Conservation (phyloP, 2,113 vertebrate genomes). For the Percopsis transmontana region DNA sequence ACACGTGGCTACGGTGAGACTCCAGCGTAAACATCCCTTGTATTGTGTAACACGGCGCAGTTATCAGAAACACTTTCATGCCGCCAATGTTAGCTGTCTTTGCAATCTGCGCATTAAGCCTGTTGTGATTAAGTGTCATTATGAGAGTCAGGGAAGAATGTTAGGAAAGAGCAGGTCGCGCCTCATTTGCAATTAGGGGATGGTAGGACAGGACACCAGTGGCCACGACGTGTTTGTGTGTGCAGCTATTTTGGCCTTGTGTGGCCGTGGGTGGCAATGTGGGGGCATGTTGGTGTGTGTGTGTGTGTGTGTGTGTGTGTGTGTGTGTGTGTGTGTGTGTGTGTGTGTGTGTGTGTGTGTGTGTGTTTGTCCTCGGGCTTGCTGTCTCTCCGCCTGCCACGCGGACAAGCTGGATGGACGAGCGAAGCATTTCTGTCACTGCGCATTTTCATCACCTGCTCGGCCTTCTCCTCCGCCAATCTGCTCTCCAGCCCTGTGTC, state of each 20-base stretch:
- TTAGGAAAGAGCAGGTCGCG: slow-evolving; percentile 35
- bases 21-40: slow-evolving; percentile 17
- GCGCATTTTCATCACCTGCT: slow-evolving; percentile 63
- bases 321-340: slow-evolving; percentile 10
- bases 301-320: slow-evolving; percentile 13
- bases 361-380: slow-evolving; percentile 47
- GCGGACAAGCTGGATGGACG: slow-evolving; percentile 61
- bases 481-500: slow-evolving; percentile 42
- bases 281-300: background rate
- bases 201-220: slow-evolving; percentile 47
- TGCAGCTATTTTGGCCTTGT: background rate
- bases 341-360: slow-evolving; percentile 28
- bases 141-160: slow-evolving; percentile 22
- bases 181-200: slow-evolving; percentile 51
- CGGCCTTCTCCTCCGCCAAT: slow-evolving; percentile 57
- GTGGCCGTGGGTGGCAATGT: background rate
- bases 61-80: slow-evolving; percentile 49
- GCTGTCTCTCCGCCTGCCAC: slow-evolving; percentile 45
- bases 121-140: slow-evolving; percentile 55
- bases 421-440: slow-evolving; percentile 75
- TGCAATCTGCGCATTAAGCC: too few species aligned
- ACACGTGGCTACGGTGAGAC: background rate
- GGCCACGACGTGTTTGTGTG: background rate
- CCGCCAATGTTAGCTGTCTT: slow-evolving; percentile 30
- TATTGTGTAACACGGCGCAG: slow-evolving; percentile 37